Evolutionary conservation across 2,797 vertebrate species (phyloP).

Genomic region (Oophaga sylvatica): DNA sequence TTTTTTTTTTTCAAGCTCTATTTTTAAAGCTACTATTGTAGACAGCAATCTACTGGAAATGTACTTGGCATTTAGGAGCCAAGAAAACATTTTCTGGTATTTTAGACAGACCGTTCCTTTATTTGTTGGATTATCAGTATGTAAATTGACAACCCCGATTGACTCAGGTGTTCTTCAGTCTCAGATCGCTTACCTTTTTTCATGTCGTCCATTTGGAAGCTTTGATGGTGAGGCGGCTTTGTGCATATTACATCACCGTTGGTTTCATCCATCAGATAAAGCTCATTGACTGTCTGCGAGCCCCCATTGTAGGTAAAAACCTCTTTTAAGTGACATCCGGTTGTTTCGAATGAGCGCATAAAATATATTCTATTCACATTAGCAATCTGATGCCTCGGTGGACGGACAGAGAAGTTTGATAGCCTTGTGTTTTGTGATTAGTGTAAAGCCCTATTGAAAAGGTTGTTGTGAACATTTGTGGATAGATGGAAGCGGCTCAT

Average conservation of each 20-base stretch:
- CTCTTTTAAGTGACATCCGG: conserved; percentile 10
- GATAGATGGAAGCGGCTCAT: neutral
- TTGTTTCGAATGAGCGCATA: neutral
- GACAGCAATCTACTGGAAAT: no score
- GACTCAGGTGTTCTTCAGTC: neutral
- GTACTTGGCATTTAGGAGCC: neutral
- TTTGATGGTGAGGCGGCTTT: conserved; percentile 10
- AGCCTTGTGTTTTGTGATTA: neutral
- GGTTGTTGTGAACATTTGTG: conserved; percentile 7
- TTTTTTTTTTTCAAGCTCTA: no score
- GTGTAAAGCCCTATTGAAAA: conserved; percentile 3
- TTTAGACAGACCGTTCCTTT: neutral
- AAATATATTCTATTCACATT: conserved; percentile 2
- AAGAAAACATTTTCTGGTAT: neutral
- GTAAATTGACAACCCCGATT: neutral
- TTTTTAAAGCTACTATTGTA: no score
- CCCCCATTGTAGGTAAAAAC: neutral
- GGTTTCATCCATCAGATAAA: neutral
- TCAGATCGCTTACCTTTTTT: neutral
- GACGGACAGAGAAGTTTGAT: neutral
- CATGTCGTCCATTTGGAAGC: neutral
- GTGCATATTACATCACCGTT: conserved; percentile 4
- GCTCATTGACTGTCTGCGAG: neutral
- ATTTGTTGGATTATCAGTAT: neutral
- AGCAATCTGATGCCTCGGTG: neutral